These are phyloP conservation scores for Scaptomyza caliginosa DNA, from an alignment of 2,888 invertebrate species.

Conservation along the genomic window DNA sequence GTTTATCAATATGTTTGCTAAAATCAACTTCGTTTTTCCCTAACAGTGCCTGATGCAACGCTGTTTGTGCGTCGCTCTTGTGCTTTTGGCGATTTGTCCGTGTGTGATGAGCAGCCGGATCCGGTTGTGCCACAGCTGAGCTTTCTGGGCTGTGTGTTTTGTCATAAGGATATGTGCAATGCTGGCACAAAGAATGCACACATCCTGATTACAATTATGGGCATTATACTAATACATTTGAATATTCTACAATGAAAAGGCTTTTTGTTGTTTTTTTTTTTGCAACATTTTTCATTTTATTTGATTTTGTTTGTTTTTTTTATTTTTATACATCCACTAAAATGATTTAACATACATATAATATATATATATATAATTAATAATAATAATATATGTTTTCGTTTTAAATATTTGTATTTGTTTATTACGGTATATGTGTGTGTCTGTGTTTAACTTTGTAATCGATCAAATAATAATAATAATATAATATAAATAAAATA, in stretches of 20 bases:
- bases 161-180: constrained; percentile 71
- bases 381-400: constrained; percentile 47
- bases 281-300: constrained; percentile 50
- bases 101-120: constrained; percentile 69
- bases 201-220: not conserved
- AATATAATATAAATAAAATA: constrained; percentile 25
- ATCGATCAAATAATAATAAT: constrained; percentile 37
- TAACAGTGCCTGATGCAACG: constrained; percentile 47
- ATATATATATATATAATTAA: constrained; percentile 40
- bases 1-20: not conserved
- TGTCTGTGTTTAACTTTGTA: constrained; percentile 37
- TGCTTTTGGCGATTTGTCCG: constrained; percentile 62
- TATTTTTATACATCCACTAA: constrained; percentile 71
- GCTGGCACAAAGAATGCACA: constrained; percentile 15
- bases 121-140: constrained; percentile 57
- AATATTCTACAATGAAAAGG: not conserved
- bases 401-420: constrained; percentile 50
- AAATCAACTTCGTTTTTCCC: not conserved
- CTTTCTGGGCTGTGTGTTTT: constrained; percentile 63
- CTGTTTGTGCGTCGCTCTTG: constrained; percentile 73
- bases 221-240: not conserved
- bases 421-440: constrained; percentile 44
- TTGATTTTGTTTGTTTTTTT: constrained; percentile 41
- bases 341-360: constrained; percentile 77
- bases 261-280: not conserved